Evolutionary conservation across 1,140 invertebrate species (phyloP), one percentile per base, ranked within the genome.

Genomic region (Drosophila lini): DNA sequence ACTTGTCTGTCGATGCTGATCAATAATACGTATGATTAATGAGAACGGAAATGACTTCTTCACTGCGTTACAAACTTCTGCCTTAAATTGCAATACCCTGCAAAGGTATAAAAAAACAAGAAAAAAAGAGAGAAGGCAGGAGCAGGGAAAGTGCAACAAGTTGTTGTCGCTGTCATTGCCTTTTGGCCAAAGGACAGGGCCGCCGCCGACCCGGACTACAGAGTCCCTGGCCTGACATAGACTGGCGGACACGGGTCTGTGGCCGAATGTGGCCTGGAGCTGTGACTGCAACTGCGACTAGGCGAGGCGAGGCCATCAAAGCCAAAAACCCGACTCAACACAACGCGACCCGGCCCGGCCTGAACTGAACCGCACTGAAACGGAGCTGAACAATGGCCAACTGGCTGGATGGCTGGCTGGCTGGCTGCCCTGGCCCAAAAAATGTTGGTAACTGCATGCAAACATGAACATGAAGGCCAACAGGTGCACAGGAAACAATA

Each of bases 381-480:
- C 13, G 13, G 52, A 53, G 32, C 65, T 52, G 34, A 68, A 76
- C 74, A 76, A 75, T 75, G 71, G 40, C 41, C 55, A 65, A 67
- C 61, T 60, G 58, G 42, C 25, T 28, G 25, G 25, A 28, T 28
- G 25, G 11, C 55, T 60, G 57, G 50, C 50, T 52, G 28, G 11
- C 55, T 42, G 55, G 40, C 45, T 60, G 63, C 25, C n/a, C 16
- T 53, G 73, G 64, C 80, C 80, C 52, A 53, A 76, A 83, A 83
- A 83, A 70, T 45, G 60, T 61, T 77, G 60, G 80, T 74, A 78
- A 63, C 75, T 75, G 65, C 70, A 80, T 50, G 62, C 81, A 85
- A 77, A 74, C 81, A 84, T 81, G 68, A 77, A 74, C 81, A 85
- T 69, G 74, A 85, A 70, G 73, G 81, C 80, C 63, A 67, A 44